Base-by-base conservation (phyloP, 2,113 vertebrate genomes). In the Laterallus jamaicensis region DNA sequence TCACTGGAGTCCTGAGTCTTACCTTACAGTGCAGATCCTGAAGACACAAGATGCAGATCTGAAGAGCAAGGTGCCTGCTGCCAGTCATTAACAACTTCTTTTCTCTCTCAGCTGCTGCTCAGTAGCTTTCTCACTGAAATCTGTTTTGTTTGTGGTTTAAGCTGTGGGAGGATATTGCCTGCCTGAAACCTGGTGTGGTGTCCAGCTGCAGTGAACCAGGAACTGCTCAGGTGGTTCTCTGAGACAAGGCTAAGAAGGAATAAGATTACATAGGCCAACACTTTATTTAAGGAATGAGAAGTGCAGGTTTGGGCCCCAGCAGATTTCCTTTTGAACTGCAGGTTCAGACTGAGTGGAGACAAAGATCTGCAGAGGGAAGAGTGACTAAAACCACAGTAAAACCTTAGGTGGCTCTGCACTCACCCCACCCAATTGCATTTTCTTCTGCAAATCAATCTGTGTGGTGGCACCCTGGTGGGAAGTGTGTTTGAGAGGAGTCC, bases 371-470 rank as follows among this genome's bases (percentile, higher is more conserved):
- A 74, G 76, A 86, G 77, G 58, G 82, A 85, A 63, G 11, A 70
- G 20, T 40, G 81, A 5, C 64, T 82, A 22, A 59, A 95, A 84
- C 9, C 32, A 12, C 35, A 32, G 40, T 32, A 9, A 70, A 94
- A 70, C 24, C 71, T 62, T 25, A 40, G 49, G n/a, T 77, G 16
- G 13, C n/a, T 58, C 71, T 88, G 59, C 14, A 20, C 50, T 77
- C 55, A 29, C 40, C 19, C 42, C 37, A 88, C 42, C 15, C 73
- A 52, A 19, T 7, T 91, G 64, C 29, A 49, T 75, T 93, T 79
- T 91, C 52, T 86, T 90, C 91, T 93, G 39, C 58, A 91, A 54
- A 76, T 92, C 86, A 75, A 20, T 90, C 91, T 52, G 62, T 76
- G 49, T 32, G 40, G 59, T 81, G 66, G 50, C 75, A 68, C 80